Evolutionary conservation across 2,888 invertebrate genomes (phyloP).

Genomic region (Tiliacea aurago): DNA sequence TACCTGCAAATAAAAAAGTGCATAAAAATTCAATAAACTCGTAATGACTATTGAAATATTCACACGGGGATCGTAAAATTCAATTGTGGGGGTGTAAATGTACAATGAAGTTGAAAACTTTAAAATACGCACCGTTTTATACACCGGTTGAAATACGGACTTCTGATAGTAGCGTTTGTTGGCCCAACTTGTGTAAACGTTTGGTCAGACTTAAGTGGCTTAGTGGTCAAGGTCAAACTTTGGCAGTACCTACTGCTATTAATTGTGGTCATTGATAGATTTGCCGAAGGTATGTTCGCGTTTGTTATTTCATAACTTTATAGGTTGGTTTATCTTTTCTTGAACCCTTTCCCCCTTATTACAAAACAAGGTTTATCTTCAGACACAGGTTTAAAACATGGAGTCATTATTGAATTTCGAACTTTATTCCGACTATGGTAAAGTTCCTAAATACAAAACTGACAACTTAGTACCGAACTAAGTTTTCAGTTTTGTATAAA

Average conservation of each 20-base stretch:
- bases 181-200: slow-evolving; percentile 57
- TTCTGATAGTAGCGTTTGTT: slow-evolving; percentile 65
- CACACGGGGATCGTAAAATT: slow-evolving; percentile 74
- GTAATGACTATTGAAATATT: slow-evolving; percentile 70
- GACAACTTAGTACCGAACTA: too few species aligned
- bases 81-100: slow-evolving; percentile 77
- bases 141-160: slow-evolving; percentile 65
- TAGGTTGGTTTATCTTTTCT: not conserved
- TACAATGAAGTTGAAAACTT: slow-evolving; percentile 69
- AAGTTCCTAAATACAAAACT: too few species aligned
- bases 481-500: too few species aligned
- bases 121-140: slow-evolving; percentile 71
- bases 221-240: slow-evolving; percentile 1
- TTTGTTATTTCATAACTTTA: not conserved
- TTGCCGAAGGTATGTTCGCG: not conserved
- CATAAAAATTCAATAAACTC: slow-evolving; percentile 69
- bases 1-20: slow-evolving; percentile 70
- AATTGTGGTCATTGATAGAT: not conserved
- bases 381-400: too few species aligned
- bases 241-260: not conserved
- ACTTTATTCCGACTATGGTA: too few species aligned
- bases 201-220: slow-evolving; percentile 53
- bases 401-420: too few species aligned
- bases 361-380: too few species aligned
- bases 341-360: too few species aligned